Evolutionary conservation across 2,113 vertebrate genomes (phyloP).

Genomic region (Romanogobio albipinnatus): DNA sequence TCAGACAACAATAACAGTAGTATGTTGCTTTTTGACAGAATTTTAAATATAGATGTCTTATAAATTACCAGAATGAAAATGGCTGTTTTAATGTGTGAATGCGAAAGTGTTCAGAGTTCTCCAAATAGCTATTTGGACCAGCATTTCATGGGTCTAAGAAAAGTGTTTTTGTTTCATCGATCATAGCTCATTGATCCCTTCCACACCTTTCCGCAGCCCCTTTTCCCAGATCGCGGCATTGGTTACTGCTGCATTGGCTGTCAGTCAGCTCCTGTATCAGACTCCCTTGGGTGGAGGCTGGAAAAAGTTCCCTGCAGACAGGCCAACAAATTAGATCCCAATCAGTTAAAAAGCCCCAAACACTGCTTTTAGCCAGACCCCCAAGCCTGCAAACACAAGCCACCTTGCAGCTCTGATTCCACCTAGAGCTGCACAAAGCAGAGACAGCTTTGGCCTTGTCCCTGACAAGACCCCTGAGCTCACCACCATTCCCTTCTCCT

Average conservation of each 20-base stretch:
- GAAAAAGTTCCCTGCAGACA: constrained; percentile 62
- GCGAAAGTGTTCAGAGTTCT: neutral
- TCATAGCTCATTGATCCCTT: constrained; percentile 76
- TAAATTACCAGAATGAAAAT: neutral
- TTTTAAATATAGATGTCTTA: neutral
- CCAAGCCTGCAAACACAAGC: constrained; percentile 65
- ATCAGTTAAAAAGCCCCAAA: constrained; percentile 72
- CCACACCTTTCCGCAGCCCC: constrained; percentile 20
- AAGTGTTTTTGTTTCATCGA: constrained; percentile 64
- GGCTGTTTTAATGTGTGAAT: neutral
- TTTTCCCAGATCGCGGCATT: constrained; percentile 33
- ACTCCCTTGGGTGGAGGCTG: constrained; percentile 65
- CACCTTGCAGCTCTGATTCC: constrained; percentile 50
- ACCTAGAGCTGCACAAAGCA: constrained; percentile 56
- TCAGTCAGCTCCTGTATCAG: constrained; percentile 68
- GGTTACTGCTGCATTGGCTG: constrained; percentile 44
- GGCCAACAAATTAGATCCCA: constrained; percentile 74
- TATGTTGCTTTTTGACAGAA: neutral
- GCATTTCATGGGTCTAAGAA: constrained; percentile 38
- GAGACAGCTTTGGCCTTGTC: constrained; percentile 72
- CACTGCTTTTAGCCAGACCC: constrained; percentile 58
- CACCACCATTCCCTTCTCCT: constrained; percentile 49
- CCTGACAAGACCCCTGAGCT: constrained; percentile 67
- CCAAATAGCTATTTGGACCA: constrained; percentile 27
- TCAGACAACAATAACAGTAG: neutral